Evolutionary conservation across 2,888 invertebrate species (phyloP).

Genomic region (Scaptomyza polygonia): DNA sequence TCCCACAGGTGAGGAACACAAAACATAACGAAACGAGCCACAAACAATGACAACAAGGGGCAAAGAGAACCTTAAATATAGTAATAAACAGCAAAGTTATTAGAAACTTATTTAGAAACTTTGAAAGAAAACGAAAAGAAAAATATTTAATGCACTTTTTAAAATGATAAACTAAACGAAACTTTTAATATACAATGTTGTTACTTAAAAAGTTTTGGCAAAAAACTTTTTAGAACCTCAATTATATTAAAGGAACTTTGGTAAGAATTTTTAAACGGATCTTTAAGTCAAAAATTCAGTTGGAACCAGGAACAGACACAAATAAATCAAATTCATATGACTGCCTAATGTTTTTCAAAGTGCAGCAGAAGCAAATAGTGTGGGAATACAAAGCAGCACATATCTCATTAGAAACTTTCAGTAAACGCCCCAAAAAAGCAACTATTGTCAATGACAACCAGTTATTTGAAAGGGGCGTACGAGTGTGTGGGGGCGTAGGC

Average conservation of each 20-base stretch:
- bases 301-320: no score
- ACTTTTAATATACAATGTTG: neutral
- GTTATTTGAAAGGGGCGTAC: constrained; percentile 12
- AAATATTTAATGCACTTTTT: constrained; percentile 1
- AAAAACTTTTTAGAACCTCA: neutral
- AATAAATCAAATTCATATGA: neutral
- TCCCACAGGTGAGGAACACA: neutral
- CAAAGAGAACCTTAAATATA: neutral
- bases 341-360: neutral
- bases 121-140: neutral
- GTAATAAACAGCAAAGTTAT: neutral
- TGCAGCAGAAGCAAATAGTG: constrained; percentile 5
- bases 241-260: neutral
- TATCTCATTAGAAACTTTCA: constrained; percentile 39
- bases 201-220: neutral
- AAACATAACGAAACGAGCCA: constrained; percentile 17
- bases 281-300: no score
- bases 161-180: neutral
- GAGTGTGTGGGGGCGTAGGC: neutral
- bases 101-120: neutral
- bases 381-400: constrained; percentile 2
- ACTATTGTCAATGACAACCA: constrained; percentile 69
- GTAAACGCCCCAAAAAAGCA: constrained; percentile 45
- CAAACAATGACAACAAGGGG: constrained; percentile 30
- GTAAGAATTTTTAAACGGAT: no score